Conservation (phyloP, 2,888 invertebrate genomes). For the Agrilus biguttatus region DNA sequence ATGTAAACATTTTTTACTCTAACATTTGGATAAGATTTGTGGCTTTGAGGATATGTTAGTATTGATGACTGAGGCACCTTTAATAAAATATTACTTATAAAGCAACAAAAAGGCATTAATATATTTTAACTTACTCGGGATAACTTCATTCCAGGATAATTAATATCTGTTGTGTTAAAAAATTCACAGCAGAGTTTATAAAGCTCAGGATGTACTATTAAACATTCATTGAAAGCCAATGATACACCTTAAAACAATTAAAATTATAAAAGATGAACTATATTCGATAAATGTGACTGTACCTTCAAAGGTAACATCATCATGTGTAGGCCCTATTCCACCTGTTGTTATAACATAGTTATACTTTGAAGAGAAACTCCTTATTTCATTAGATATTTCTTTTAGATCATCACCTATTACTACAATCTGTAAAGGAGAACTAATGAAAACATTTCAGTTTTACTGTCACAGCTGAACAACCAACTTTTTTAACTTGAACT, state of each 20-base stretch:
- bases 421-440: conserved; percentile 36
- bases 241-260: conserved; percentile 32
- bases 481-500: conserved; percentile 42
- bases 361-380: conserved; percentile 40
- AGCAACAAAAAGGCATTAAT: neutral
- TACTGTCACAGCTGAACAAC: conserved; percentile 7
- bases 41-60: conserved; percentile 28
- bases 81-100: conserved; percentile 18
- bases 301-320: conserved; percentile 62
- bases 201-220: conserved; percentile 32
- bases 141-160: conserved; percentile 30
- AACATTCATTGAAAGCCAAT: conserved; percentile 34
- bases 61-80: conserved; percentile 34
- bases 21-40: conserved; percentile 31
- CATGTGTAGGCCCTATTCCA: conserved; percentile 67
- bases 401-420: conserved; percentile 51
- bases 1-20: conserved; percentile 47
- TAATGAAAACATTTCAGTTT: neutral
- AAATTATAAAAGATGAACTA: neutral
- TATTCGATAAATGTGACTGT: conserved; percentile 3
- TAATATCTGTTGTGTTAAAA: conserved; percentile 27
- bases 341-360: conserved; percentile 60
- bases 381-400: conserved; percentile 48
- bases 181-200: conserved; percentile 31
- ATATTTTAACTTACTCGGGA: conserved; percentile 19